Conservation (phyloP, 2,113 vertebrate genomes). For the Spheniscus mendiculus region DNA sequence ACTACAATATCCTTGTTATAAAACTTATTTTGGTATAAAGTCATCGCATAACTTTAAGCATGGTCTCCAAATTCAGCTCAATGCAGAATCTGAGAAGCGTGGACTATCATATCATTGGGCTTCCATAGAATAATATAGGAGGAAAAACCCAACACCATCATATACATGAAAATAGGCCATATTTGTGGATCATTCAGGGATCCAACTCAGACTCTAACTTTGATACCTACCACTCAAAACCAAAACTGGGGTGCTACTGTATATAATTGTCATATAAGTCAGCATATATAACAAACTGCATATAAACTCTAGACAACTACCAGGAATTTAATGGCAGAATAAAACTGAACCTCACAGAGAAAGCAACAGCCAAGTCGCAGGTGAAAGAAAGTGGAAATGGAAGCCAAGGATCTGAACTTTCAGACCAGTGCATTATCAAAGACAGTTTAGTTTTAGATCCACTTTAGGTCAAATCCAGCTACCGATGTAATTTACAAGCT, state of each 20-base stretch:
- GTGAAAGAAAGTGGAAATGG: neutral
- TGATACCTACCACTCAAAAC: neutral
- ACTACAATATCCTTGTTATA: neutral
- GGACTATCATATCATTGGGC: neutral
- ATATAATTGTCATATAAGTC: accelerated
- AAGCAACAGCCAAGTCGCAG: neutral
- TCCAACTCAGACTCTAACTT: neutral
- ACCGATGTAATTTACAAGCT: neutral
- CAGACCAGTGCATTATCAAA: neutral
- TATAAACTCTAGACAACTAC: neutral
- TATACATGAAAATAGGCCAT: neutral
- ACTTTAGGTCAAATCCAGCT: neutral
- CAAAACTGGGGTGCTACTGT: neutral
- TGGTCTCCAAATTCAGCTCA: neutral
- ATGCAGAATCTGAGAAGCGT: neutral
- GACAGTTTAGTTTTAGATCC: neutral
- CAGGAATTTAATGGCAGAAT: neutral
- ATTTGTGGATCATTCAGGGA: neutral
- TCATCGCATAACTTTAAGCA: neutral
- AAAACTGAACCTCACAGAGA: neutral
- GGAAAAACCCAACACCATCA: neutral
- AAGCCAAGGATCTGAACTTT: neutral
- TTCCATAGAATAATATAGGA: neutral
- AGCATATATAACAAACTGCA: neutral
- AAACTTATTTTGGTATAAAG: neutral